Percentiles rank a stretch among this genome's conserved stretches.
Evolutionary conservation across 1,140 invertebrate genomes (phyloP).

Genomic region (Chrysoperla carnea): DNA sequence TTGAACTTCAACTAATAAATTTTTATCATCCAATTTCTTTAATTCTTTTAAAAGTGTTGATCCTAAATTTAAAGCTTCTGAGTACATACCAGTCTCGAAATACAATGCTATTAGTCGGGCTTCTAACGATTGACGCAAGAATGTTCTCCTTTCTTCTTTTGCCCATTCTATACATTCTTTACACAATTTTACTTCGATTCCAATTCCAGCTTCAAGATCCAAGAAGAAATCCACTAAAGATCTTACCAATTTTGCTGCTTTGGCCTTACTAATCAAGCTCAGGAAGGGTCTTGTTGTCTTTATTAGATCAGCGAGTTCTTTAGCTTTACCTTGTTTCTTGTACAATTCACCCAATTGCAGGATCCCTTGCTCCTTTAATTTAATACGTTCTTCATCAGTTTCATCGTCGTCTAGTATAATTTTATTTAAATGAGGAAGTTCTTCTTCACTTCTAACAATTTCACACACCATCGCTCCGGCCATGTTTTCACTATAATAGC

Average conservation of each 20-base stretch:
- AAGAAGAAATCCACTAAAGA: slow-evolving; percentile 94
- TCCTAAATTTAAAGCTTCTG: slow-evolving; percentile 68
- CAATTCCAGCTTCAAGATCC: slow-evolving; percentile 86
- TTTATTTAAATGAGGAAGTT: slow-evolving; percentile 50
- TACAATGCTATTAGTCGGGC: slow-evolving; percentile 84
- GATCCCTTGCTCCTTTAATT: slow-evolving; percentile 78
- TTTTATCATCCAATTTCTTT: slow-evolving; percentile 99
- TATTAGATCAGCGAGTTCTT: slow-evolving; percentile 85
- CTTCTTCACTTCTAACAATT: slow-evolving; percentile 54
- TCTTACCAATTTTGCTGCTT: slow-evolving; percentile 94
- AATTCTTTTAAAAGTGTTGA: slow-evolving; percentile 80
- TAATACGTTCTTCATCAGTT: slow-evolving; percentile 72
- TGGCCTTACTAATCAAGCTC: slow-evolving; percentile 90
- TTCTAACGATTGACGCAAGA: slow-evolving; percentile 90
- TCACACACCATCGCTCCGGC: slow-evolving; percentile 76
- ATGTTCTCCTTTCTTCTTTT: slow-evolving; percentile 91
- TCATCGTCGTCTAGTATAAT: slow-evolving; percentile 52
- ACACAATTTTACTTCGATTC: slow-evolving; percentile 76
- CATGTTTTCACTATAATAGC: slow-evolving; percentile 36
- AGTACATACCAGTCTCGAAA: slow-evolving; percentile 82
- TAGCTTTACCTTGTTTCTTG: slow-evolving; percentile 82
- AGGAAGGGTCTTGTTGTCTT: slow-evolving; percentile 88
- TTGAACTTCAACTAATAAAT: slow-evolving; percentile 91
- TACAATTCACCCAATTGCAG: slow-evolving; percentile 76
- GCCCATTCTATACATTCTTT: slow-evolving; percentile 99